phyloP scores from a whole-genome alignment of 2,113 vertebrate species.

The Pluvianellus socialis region DNA sequence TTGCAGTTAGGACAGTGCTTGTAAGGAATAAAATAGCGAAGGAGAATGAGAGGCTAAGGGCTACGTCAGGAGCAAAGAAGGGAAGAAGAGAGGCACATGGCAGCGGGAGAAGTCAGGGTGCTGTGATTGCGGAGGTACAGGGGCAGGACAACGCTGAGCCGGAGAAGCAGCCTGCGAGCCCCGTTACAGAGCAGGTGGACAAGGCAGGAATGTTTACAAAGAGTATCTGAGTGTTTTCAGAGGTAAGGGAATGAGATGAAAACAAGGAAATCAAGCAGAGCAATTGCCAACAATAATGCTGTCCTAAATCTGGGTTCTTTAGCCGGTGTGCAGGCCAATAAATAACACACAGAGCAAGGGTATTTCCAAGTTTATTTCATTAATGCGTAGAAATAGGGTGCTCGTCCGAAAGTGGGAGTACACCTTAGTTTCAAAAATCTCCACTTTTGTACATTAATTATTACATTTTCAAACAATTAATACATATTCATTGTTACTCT shows the following conservation, averaged over 20 bases:
- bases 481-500: too few relatives aligned
- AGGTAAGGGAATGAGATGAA: neutral
- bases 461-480: too few relatives aligned
- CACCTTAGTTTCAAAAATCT: too few relatives aligned
- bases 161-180: neutral
- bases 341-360: too few relatives aligned
- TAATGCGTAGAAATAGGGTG: too few relatives aligned
- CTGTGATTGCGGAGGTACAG: neutral
- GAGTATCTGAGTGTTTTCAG: neutral
- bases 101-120: neutral
- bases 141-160: too few relatives aligned
- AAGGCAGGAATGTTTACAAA: neutral
- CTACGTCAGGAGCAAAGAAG: neutral
- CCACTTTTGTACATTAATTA: too few relatives aligned
- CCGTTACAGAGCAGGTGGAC: neutral
- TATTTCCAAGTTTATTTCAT: too few relatives aligned
- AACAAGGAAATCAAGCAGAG: neutral
- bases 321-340: too few relatives aligned
- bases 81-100: neutral
- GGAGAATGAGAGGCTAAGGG: neutral
- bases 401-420: too few relatives aligned
- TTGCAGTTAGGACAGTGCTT: neutral
- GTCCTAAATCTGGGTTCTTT: too few relatives aligned
- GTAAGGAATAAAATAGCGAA: neutral
- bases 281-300: neutral